Evolutionary conservation across 2,797 vertebrate genomes (phyloP), one percentile per base, ranked within the genome.

Genomic region (Pseudopleuronectes americanus): DNA sequence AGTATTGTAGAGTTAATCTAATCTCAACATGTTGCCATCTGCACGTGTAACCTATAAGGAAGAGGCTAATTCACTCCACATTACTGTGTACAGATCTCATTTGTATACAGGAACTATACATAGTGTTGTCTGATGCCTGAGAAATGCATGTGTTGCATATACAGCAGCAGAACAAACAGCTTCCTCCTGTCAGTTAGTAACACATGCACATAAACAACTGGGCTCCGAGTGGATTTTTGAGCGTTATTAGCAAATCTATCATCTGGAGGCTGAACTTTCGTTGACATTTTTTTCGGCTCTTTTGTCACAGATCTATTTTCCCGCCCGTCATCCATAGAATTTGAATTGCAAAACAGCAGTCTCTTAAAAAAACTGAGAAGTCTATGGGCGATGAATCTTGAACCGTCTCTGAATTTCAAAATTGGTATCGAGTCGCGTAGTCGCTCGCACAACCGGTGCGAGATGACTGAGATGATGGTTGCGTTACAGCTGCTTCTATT

Each of bases 391-490:
- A 33, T n/a, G 10, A 61, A 68, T 72, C 48, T 61, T 57, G 16
- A 71, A 33, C 52, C 41, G 66, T 65, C 17, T 62, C 28, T 56
- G 60, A 62, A 68, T 65, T 65, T 57, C 47, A 54, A 26, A 63
- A 62, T 12, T 31, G 17, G 9, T 33, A 23, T 12, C 8, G 48
- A 43, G 53, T 23, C 0, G 36, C 0, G 55, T 64, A 61, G 57
- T 62, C 26, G 12, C 21, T 62, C 22, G 12, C 21, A 9, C 51
- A 8, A 5, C 26, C 16, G 21, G 22, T 45, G 49, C 26, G 28
- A 26, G 8, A 24, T 6, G 22, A 23, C 36, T 54, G 21, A 71
- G n/a, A 33, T 24, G 7, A 31, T 64, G 58, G 41, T n/a, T n/a
- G 24, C 31, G 21, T 41, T 31, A 13, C 17, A 62, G 21, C 54